Percentiles rank a stretch among this genome's conserved stretches.
Evolutionary conservation across 2,888 invertebrate species (phyloP).

Genomic region (Dromius quadrimaculatus): DNA sequence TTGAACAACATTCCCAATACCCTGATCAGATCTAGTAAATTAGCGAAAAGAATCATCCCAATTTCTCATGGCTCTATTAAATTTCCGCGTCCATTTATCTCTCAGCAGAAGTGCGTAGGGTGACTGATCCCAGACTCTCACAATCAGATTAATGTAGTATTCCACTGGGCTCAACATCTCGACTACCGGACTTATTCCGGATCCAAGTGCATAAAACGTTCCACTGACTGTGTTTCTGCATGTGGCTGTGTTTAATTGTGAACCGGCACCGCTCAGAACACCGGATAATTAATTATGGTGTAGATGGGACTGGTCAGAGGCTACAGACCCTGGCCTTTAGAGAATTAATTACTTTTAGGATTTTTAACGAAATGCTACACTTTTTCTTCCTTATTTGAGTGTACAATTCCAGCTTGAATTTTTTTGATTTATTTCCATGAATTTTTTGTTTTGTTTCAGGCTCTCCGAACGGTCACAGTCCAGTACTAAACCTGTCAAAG

Average conservation of each 20-base stretch:
- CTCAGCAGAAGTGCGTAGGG: slow-evolving; percentile 2
- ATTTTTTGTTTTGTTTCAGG: slow-evolving; percentile 68
- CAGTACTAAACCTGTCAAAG: slow-evolving; percentile 91
- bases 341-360: slow-evolving; percentile 27
- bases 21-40: not conserved
- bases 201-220: slow-evolving; percentile 11
- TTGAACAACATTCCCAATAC: not conserved
- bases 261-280: slow-evolving; percentile 6
- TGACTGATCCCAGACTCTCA: not conserved
- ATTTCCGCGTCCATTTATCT: slow-evolving; percentile 26
- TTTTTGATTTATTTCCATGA: too few relatives aligned
- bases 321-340: slow-evolving; percentile 18
- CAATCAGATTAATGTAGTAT: slow-evolving; percentile 35
- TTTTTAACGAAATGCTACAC: slow-evolving; percentile 5
- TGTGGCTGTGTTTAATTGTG: slow-evolving; percentile 40
- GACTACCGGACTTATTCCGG: slow-evolving; percentile 16
- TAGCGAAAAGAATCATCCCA: not conserved
- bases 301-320: slow-evolving; percentile 30
- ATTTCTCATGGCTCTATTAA: slow-evolving; percentile 31
- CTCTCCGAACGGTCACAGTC: slow-evolving; percentile 91
- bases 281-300: slow-evolving; percentile 43
- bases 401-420: too few relatives aligned
- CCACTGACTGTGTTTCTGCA: slow-evolving; percentile 27
- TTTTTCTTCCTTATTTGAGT: too few relatives aligned
- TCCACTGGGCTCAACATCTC: slow-evolving; percentile 26